These are phyloP conservation scores for Eupeodes luniger DNA, from an alignment of 2,888 invertebrate species.

Conservation along the genomic window DNA sequence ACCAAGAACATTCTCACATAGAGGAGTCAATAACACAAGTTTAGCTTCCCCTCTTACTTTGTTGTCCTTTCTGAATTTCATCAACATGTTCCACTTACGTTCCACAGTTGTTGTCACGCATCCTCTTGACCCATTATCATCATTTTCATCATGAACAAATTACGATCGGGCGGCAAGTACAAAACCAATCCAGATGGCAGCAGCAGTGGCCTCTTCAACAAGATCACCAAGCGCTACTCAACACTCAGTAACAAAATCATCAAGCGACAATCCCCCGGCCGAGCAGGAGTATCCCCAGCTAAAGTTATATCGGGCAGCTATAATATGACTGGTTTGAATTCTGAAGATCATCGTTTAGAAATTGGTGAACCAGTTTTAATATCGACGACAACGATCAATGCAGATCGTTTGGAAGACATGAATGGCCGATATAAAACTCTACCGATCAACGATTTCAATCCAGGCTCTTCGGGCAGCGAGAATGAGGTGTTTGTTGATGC, in stretches of 20 bases:
- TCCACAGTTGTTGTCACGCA: conserved; percentile 44
- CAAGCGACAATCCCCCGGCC: conserved; percentile 80
- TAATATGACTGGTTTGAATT: conserved; percentile 83
- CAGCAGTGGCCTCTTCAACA: conserved; percentile 80
- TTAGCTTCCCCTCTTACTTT: neutral
- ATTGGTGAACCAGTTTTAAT: conserved; percentile 83
- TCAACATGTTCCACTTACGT: conserved; percentile 50
- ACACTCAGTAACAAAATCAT: conserved; percentile 82
- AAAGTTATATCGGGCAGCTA: conserved; percentile 82
- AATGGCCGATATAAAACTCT: conserved; percentile 61
- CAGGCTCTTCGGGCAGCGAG: conserved; percentile 80
- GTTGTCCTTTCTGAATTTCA: conserved; percentile 57
- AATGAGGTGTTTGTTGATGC: conserved; percentile 83
- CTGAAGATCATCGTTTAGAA: conserved; percentile 83
- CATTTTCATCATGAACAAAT: conserved; percentile 77
- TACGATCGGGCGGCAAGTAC: conserved; percentile 77
- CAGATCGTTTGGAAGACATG: conserved; percentile 80
- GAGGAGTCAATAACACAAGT: conserved; percentile 81
- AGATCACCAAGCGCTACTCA: conserved; percentile 83
- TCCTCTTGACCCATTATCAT: neutral
- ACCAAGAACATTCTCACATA: conserved; percentile 9
- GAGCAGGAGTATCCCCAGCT: conserved; percentile 80
- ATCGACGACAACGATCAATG: conserved; percentile 83
- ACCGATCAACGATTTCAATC: conserved; percentile 44
- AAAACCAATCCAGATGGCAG: conserved; percentile 77